phyloP scores from a whole-genome alignment of 2,888 invertebrate species.

The Pollenia labialis region DNA sequence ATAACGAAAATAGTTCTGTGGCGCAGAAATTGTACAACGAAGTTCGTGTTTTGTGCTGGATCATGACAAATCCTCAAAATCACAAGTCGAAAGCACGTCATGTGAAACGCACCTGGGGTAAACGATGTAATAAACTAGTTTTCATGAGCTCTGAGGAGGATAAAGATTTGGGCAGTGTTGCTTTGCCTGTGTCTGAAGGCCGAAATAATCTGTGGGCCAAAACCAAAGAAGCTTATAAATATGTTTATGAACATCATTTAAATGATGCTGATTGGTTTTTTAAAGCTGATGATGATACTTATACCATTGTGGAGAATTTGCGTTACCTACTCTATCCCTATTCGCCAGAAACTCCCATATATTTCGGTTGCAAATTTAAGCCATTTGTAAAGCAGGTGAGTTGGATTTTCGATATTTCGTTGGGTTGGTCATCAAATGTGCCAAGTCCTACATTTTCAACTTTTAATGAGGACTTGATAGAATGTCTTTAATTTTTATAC shows the following conservation, averaged over 20 bases:
- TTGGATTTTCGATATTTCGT: too few species aligned
- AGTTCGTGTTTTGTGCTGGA: conserved; percentile 97
- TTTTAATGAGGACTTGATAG: too few species aligned
- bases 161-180: too few species aligned
- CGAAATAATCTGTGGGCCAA: conserved; percentile 97
- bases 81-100: conserved; percentile 95
- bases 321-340: conserved; percentile 94
- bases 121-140: conserved; percentile 93
- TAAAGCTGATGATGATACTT: conserved; percentile 99
- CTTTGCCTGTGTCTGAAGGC: conserved; percentile 94
- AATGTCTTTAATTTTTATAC: too few species aligned
- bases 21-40: conserved; percentile 90
- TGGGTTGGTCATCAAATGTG: fast-evolving
- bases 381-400: conserved; percentile 86
- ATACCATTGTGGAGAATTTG: conserved; percentile 97
- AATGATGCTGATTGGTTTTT: conserved; percentile 98
- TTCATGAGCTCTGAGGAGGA: conserved; percentile 98
- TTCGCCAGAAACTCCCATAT: conserved; percentile 90
- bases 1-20: conserved; percentile 87
- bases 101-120: conserved; percentile 98
- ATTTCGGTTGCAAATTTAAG: conserved; percentile 97
- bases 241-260: conserved; percentile 92
- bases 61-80: conserved; percentile 97
- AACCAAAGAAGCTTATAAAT: too few species aligned
- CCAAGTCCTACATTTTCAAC: too few species aligned